phyloP scores from a whole-genome alignment of 1,140 invertebrate genomes.

The Oscheius sp. region DNA sequence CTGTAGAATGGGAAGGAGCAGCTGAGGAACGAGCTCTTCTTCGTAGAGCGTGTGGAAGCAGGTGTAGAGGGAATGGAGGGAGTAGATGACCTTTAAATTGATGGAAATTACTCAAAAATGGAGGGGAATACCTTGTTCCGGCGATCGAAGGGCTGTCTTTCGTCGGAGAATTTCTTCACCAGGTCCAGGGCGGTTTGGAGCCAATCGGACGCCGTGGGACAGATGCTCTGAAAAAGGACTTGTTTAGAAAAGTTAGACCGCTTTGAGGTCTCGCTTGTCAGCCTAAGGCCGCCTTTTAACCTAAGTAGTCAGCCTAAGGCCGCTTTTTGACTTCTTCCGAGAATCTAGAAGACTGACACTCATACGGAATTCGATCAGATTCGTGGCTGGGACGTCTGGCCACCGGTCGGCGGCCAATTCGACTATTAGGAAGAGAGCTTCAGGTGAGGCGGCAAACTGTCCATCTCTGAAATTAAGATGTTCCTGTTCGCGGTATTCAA shows the following conservation, averaged over 20 bases:
- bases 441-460: not conserved
- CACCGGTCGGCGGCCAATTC: not conserved
- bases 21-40: constrained; percentile 4
- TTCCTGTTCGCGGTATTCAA: not conserved
- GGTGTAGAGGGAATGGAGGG: not conserved
- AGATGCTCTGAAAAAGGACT: not conserved
- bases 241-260: not conserved
- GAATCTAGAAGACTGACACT: not conserved
- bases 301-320: too few relatives aligned
- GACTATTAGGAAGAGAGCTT: not conserved
- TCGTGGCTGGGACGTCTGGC: not conserved
- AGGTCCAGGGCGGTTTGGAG: not conserved
- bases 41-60: constrained; percentile 25
- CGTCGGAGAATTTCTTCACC: not conserved
- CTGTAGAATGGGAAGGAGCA: constrained; percentile 15
- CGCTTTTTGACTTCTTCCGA: too few relatives aligned
- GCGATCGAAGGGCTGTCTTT: not conserved
- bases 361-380: not conserved
- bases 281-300: too few relatives aligned
- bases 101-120: not conserved
- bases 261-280: too few relatives aligned
- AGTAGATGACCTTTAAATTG: not conserved
- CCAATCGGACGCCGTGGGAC: not conserved
- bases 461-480: not conserved
- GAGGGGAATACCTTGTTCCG: not conserved